phyloP scores from a whole-genome alignment of 1,140 invertebrate species.

The Tetranychus urticae region DNA sequence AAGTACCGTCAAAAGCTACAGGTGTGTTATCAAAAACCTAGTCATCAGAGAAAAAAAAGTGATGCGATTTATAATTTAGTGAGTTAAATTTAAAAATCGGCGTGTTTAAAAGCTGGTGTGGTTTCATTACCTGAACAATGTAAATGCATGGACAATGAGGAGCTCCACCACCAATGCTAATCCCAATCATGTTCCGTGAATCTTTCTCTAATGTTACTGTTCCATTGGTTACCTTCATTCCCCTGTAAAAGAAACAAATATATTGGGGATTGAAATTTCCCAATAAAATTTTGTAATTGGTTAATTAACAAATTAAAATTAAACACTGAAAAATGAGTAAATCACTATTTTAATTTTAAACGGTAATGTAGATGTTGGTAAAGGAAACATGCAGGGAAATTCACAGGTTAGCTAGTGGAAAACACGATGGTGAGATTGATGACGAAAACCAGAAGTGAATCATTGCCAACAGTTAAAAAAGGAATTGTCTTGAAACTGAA shows the following conservation, averaged over 20 bases:
- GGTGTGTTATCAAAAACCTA: slow-evolving; percentile 93
- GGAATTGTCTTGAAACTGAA: too few relatives aligned
- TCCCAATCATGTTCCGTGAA: slow-evolving; percentile 82
- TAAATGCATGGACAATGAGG: slow-evolving; percentile 90
- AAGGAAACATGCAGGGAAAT: too few relatives aligned
- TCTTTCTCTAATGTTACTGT: slow-evolving; percentile 72
- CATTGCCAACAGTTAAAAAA: too few relatives aligned
- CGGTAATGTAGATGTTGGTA: too few relatives aligned
- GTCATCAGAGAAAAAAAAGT: neutral
- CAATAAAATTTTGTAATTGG: neutral
- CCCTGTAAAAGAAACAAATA: slow-evolving; percentile 34
- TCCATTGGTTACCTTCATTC: slow-evolving; percentile 91
- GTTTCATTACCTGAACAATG: slow-evolving; percentile 59
- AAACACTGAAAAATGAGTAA: too few relatives aligned
- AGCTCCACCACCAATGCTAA: slow-evolving; percentile 88
- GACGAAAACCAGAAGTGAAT: too few relatives aligned
- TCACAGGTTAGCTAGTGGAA: too few relatives aligned
- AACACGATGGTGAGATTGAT: too few relatives aligned
- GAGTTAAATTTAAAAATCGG: slow-evolving; percentile 32
- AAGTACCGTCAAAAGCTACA: slow-evolving; percentile 60
- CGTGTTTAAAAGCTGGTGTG: slow-evolving; percentile 44
- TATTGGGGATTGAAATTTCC: neutral
- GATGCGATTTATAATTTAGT: slow-evolving; percentile 26
- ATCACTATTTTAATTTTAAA: too few relatives aligned
- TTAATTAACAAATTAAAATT: too few relatives aligned